Conservation (phyloP, 2,888 invertebrate species). For the Bombylius major region DNA sequence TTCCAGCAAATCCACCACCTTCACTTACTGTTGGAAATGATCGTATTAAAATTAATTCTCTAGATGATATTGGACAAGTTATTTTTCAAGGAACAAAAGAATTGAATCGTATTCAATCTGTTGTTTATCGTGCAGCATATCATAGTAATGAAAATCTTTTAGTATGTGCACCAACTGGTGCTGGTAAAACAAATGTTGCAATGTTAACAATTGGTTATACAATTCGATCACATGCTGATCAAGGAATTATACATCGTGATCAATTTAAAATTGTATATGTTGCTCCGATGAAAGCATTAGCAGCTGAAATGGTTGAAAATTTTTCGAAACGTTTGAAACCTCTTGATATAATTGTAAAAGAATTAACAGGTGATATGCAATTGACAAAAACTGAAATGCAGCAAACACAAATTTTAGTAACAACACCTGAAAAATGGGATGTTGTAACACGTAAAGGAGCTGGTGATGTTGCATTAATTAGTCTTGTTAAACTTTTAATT, state of each 20-base stretch:
- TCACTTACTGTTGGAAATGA: conserved; percentile 49
- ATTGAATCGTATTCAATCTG: conserved; percentile 89
- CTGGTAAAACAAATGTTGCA: conserved; percentile 98
- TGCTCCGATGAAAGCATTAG: conserved; percentile 98
- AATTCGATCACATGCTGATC: conserved; percentile 70
- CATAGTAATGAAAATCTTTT: conserved; percentile 92
- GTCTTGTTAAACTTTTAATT: conserved; percentile 83
- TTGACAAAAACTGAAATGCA: conserved; percentile 86
- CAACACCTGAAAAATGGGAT: conserved; percentile 99
- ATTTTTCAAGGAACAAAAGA: conserved; percentile 79
- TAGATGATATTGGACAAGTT: conserved; percentile 67
- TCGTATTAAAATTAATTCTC: conserved; percentile 43
- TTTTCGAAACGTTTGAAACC: conserved; percentile 71
- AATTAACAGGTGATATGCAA: conserved; percentile 97
- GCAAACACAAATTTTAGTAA: conserved; percentile 94
- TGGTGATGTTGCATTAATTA: conserved; percentile 77
- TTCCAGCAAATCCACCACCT: conserved; percentile 54
- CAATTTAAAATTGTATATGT: conserved; percentile 98
- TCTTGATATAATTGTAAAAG: conserved; percentile 71
- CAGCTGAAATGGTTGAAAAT: conserved; percentile 95
- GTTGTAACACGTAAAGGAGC: conserved; percentile 93
- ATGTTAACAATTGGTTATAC: conserved; percentile 85
- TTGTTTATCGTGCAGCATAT: conserved; percentile 92
- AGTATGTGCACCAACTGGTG: conserved; percentile 97
- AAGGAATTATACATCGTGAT: conserved; percentile 72